Percentiles rank a stretch among this genome's conserved stretches.
Evolutionary conservation across 2,113 vertebrate genomes (phyloP).

Genomic region (Sapajus apella): DNA sequence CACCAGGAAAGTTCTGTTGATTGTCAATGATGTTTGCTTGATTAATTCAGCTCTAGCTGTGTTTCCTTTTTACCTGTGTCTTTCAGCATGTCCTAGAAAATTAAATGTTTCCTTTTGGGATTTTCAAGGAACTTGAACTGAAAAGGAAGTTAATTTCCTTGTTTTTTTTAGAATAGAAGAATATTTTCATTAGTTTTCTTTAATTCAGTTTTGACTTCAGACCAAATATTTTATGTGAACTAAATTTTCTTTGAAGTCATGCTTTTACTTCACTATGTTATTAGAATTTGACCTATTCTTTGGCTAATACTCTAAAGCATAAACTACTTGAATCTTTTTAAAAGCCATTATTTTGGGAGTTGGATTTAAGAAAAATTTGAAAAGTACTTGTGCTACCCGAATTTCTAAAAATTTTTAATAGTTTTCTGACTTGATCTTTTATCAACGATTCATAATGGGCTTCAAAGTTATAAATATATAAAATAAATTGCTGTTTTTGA

Average conservation of each 20-base stretch:
- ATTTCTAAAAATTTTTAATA: constrained; percentile 21
- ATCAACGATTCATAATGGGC: not conserved
- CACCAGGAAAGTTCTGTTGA: constrained; percentile 62
- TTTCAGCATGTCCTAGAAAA: constrained; percentile 58
- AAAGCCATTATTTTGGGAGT: not conserved
- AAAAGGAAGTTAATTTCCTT: constrained; percentile 39
- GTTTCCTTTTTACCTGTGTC: constrained; percentile 45
- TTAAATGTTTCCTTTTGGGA: constrained; percentile 67
- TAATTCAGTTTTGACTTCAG: constrained; percentile 33
- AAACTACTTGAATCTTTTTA: constrained; percentile 38
- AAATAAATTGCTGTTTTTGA: not conserved
- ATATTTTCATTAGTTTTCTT: constrained; percentile 49
- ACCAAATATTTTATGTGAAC: constrained; percentile 46
- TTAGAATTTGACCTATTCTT: constrained; percentile 6
- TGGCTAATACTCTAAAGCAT: not conserved
- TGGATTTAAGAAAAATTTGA: constrained; percentile 14
- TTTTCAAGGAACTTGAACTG: constrained; percentile 50
- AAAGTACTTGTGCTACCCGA: not conserved
- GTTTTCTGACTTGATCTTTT: not conserved
- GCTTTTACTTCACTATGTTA: not conserved
- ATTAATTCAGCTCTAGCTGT: constrained; percentile 60
- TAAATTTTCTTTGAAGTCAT: constrained; percentile 32
- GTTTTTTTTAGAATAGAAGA: not conserved
- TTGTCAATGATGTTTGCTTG: constrained; percentile 56
- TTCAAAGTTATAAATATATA: constrained; percentile 46